These are phyloP conservation scores for Pollachius pollachius DNA, from an alignment of 2,113 vertebrate species.

Conservation along the genomic window DNA sequence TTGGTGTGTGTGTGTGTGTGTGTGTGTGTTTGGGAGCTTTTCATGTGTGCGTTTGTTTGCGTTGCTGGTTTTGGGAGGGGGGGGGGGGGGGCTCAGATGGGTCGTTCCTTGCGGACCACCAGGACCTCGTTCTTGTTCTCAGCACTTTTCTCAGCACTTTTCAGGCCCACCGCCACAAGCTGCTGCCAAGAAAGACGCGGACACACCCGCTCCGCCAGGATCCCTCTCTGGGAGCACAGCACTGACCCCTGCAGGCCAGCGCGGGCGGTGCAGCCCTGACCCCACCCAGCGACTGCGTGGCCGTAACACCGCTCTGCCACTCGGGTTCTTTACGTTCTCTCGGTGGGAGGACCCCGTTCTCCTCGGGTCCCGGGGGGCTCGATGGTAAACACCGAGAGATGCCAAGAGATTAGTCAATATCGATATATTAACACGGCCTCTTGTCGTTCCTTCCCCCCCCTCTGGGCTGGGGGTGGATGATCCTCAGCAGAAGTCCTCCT, in stretches of 20 bases:
- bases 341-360: slow-evolving; percentile 22
- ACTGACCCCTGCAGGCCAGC: slow-evolving; percentile 66
- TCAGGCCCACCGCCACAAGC: slow-evolving; percentile 58
- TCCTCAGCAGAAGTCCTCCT: too few relatives aligned
- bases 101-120: slow-evolving; percentile 40
- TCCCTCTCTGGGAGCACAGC: slow-evolving; percentile 52
- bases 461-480: too few relatives aligned
- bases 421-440: too few relatives aligned
- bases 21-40: slow-evolving; percentile 22
- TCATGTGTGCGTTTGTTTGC: slow-evolving; percentile 10
- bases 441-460: too few relatives aligned
- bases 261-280: slow-evolving; percentile 32
- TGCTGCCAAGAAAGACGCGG: slow-evolving; percentile 46
- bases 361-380: slow-evolving; percentile 11
- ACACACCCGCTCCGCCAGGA: slow-evolving; percentile 51
- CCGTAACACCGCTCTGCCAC: slow-evolving; percentile 41
- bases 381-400: slow-evolving; percentile 21
- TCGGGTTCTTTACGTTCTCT: slow-evolving; percentile 26
- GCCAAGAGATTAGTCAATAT: slow-evolving; percentile 1
- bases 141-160: slow-evolving; percentile 73
- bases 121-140: slow-evolving; percentile 66
- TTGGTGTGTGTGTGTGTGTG: slow-evolving; percentile 9
- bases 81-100: slow-evolving; percentile 41
- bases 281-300: slow-evolving; percentile 49
- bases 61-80: slow-evolving; percentile 21